Percentiles rank a stretch among this genome's conserved stretches.
phyloP scores from a whole-genome alignment of 2,888 invertebrate species.

The Crossocerus cetratus region DNA sequence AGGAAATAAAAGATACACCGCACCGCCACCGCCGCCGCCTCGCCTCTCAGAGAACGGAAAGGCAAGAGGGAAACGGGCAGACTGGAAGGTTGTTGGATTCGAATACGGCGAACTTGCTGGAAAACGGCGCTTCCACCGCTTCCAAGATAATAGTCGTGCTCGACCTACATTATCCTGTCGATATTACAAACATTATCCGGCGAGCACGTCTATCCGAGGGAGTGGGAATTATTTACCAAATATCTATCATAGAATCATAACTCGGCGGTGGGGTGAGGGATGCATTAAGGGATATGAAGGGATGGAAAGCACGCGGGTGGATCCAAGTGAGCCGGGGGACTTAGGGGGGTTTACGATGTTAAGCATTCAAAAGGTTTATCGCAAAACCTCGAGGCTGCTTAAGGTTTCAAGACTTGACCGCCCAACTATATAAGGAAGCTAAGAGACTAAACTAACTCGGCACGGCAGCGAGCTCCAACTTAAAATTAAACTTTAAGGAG shows the following conservation, averaged over 20 bases:
- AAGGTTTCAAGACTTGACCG: constrained; percentile 57
- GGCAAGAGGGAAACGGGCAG: constrained; percentile 3
- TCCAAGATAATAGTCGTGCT: background rate
- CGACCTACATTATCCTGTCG: background rate
- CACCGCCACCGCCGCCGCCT: constrained; percentile 12
- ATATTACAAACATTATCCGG: background rate
- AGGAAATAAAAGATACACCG: constrained; percentile 3
- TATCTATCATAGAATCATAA: background rate
- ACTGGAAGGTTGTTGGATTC: no score
- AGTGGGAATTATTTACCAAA: background rate
- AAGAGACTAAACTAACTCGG: constrained; percentile 55
- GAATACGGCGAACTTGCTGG: no score
- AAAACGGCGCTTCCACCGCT: background rate
- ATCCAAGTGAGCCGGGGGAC: constrained; percentile 10
- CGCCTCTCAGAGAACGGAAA: constrained; percentile 5
- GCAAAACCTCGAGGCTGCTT: constrained; percentile 57
- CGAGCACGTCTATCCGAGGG: background rate
- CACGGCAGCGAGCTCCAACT: constrained; percentile 56
- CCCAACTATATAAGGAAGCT: constrained; percentile 60
- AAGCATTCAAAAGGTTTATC: constrained; percentile 55
- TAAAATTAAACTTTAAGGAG: constrained; percentile 68
- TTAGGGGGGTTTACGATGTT: constrained; percentile 36
- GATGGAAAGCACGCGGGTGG: background rate
- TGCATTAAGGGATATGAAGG: background rate
- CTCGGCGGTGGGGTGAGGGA: background rate